These are phyloP conservation scores for Ctenochaetus hawaiiensis DNA, from an alignment of 2,797 vertebrate genomes.

Conservation along the genomic window DNA sequence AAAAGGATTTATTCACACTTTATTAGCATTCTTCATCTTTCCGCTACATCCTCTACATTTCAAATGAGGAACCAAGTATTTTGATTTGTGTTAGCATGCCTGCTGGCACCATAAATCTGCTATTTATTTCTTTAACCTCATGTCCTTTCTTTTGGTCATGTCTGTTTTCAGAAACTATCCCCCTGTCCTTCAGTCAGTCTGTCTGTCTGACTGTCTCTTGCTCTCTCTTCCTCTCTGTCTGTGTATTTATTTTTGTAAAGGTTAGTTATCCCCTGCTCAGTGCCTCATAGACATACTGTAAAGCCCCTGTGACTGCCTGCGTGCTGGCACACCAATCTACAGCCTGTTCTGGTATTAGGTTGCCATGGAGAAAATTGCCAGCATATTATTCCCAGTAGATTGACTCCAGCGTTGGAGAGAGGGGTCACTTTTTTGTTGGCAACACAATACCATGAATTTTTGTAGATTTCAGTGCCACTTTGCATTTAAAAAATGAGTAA, in stretches of 20 bases:
- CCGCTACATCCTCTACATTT: background rate
- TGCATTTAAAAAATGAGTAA: constrained; percentile 14
- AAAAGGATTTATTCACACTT: background rate
- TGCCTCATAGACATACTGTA: constrained; percentile 51
- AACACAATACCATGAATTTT: constrained; percentile 7
- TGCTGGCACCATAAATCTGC: background rate
- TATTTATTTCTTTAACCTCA: background rate
- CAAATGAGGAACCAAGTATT: background rate
- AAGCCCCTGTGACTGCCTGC: constrained; percentile 59
- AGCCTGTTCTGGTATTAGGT: constrained; percentile 52
- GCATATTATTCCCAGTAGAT: constrained; percentile 59
- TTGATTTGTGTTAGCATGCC: background rate
- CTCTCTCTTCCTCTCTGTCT: too few relatives aligned
- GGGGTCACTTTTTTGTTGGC: constrained; percentile 19
- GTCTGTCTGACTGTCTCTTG: too few relatives aligned
- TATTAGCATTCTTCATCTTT: background rate
- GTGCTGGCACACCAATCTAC: constrained; percentile 49
- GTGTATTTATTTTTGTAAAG: constrained; percentile 9
- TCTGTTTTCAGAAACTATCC: background rate
- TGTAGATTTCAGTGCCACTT: constrained; percentile 17
- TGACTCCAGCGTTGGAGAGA: constrained; percentile 23
- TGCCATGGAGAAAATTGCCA: constrained; percentile 72
- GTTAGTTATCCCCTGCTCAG: constrained; percentile 34
- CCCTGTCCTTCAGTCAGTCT: too few relatives aligned
- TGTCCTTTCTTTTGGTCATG: background rate